Evolutionary conservation across 2,888 invertebrate species (phyloP).

Genomic region (Coecobrya sp.): DNA sequence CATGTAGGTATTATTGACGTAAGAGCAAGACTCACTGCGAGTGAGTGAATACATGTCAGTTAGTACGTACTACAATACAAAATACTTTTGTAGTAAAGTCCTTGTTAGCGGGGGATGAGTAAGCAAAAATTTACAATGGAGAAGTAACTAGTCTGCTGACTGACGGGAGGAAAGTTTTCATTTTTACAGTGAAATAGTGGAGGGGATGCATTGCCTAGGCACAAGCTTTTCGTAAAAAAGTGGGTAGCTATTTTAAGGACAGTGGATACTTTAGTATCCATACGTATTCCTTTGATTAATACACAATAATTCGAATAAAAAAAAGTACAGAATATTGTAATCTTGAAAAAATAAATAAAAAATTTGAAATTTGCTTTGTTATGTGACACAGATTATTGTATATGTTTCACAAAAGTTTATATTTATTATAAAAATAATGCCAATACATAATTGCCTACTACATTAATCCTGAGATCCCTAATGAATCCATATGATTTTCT

Average conservation of each 20-base stretch:
- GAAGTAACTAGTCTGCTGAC: slow-evolving; percentile 25
- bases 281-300: too few relatives aligned
- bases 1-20: slow-evolving; percentile 56
- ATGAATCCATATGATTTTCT: slow-evolving; percentile 1
- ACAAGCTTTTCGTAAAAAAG: slow-evolving; percentile 9
- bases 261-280: too few relatives aligned
- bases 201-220: background rate
- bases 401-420: background rate
- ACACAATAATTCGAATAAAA: too few relatives aligned
- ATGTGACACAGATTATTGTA: background rate
- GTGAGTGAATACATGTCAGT: slow-evolving; percentile 53
- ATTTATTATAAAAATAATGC: background rate
- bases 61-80: slow-evolving; percentile 15
- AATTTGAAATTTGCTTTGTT: too few relatives aligned
- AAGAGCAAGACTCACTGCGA: slow-evolving; percentile 36
- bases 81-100: background rate
- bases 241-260: background rate
- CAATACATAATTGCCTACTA: background rate
- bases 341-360: too few relatives aligned
- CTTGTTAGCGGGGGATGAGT: slow-evolving; percentile 69
- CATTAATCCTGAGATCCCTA: background rate
- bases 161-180: slow-evolving; percentile 29
- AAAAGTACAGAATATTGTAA: too few relatives aligned
- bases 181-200: background rate
- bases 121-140: slow-evolving; percentile 54